Percentiles rank a stretch among this genome's conserved stretches.
Conservation (phyloP, 2,888 invertebrate genomes). For the Lymantria dispar region DNA sequence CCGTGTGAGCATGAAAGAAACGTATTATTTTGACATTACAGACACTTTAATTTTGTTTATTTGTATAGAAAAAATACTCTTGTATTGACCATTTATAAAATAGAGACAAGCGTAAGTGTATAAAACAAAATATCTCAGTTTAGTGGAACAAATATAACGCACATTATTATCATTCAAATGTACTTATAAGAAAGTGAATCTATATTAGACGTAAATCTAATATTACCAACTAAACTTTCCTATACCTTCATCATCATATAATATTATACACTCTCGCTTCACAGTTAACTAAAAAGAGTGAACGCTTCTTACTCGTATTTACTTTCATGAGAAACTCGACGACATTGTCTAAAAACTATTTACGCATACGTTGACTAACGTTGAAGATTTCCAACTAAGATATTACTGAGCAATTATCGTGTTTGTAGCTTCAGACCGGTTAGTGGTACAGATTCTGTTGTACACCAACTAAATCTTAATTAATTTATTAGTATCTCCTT, state of each 20-base stretch:
- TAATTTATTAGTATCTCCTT: no score
- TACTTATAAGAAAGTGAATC: constrained; percentile 15
- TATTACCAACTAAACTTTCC: constrained; percentile 19
- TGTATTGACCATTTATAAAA: no score
- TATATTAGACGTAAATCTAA: constrained; percentile 11
- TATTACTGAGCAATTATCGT: constrained; percentile 3
- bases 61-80: no score
- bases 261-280: constrained; percentile 50
- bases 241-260: constrained; percentile 31
- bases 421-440: constrained; percentile 4
- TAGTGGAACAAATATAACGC: no score
- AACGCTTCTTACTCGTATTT: constrained; percentile 42
- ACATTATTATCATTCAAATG: neutral
- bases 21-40: no score
- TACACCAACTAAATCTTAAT: no score
- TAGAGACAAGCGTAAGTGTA: no score
- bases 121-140: no score
- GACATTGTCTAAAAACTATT: constrained; percentile 34
- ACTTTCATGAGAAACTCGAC: constrained; percentile 40
- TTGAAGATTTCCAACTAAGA: constrained; percentile 15
- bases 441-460: neutral
- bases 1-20: no score
- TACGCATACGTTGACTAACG: constrained; percentile 8
- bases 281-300: constrained; percentile 37
- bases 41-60: no score